phyloP scores from a whole-genome alignment of 2,797 vertebrate genomes.

The Gobionotothen gibberifrons region DNA sequence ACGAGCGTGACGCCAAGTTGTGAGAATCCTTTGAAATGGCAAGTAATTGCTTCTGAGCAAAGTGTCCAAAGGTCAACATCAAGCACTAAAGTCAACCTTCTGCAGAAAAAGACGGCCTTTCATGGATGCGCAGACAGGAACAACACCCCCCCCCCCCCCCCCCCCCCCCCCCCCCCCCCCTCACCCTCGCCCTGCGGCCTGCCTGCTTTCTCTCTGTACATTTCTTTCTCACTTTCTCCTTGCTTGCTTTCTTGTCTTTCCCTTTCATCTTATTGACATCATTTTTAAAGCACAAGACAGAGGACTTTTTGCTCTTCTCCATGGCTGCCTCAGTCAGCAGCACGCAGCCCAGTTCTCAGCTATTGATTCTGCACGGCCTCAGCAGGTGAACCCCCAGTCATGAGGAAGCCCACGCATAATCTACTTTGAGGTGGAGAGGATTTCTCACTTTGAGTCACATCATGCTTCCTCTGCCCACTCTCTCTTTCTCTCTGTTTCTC shows the following conservation, averaged over 20 bases:
- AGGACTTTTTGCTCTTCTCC: slow-evolving; percentile 39
- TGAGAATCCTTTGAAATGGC: slow-evolving; percentile 22
- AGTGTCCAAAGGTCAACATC: slow-evolving; percentile 42
- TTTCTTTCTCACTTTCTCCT: slow-evolving; percentile 9
- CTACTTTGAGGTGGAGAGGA: slow-evolving; percentile 78
- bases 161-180: neutral
- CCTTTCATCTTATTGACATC: slow-evolving; percentile 41
- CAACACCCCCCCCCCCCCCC: neutral
- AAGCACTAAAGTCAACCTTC: neutral
- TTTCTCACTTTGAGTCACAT: slow-evolving; percentile 85
- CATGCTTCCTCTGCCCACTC: slow-evolving; percentile 80
- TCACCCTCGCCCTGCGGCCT: neutral
- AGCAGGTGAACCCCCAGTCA: slow-evolving; percentile 76
- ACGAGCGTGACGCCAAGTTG: slow-evolving; percentile 2
- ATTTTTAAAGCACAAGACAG: slow-evolving; percentile 46
- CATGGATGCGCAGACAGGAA: slow-evolving; percentile 31
- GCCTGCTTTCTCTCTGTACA: slow-evolving; percentile 10
- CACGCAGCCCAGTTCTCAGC: slow-evolving; percentile 45
- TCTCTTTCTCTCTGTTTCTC: slow-evolving; percentile 42
- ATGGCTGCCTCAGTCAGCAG: slow-evolving; percentile 39
- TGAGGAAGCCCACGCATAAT: slow-evolving; percentile 75
- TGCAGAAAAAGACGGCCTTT: slow-evolving; percentile 31
- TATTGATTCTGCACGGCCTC: slow-evolving; percentile 73
- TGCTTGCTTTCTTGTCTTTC: neutral
- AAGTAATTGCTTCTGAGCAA: slow-evolving; percentile 33